These are phyloP conservation scores for Sebastes diaconus DNA, from an alignment of 2,797 vertebrate genomes.

Conservation along the genomic window DNA sequence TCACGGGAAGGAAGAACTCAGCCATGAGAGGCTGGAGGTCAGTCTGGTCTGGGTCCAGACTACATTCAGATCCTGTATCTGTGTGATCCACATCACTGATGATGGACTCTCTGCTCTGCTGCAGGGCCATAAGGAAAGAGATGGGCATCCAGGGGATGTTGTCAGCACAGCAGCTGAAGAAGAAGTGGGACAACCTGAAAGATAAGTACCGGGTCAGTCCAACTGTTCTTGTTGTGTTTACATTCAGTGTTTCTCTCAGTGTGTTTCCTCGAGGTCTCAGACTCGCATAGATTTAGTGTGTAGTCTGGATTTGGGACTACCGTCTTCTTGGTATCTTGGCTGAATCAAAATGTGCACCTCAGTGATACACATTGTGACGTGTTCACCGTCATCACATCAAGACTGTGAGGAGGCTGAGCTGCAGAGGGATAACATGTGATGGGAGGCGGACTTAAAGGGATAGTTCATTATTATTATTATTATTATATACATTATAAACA, in stretches of 20 bases:
- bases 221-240: not conserved
- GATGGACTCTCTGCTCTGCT: not conserved
- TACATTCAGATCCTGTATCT: not conserved
- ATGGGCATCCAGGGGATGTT: slow-evolving; percentile 41
- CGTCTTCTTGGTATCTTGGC: too few species aligned
- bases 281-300: not conserved
- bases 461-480: too few species aligned
- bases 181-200: slow-evolving; percentile 62
- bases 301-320: too few species aligned
- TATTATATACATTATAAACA: too few species aligned
- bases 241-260: not conserved
- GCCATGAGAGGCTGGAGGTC: slow-evolving; percentile 50
- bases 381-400: too few species aligned
- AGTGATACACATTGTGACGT: too few species aligned
- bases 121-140: slow-evolving; percentile 31
- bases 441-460: too few species aligned
- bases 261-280: not conserved
- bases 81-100: not conserved
- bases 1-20: slow-evolving; percentile 49
- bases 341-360: too few species aligned
- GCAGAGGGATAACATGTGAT: too few species aligned
- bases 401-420: too few species aligned
- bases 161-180: slow-evolving; percentile 45
- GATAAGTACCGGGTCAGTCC: slow-evolving; percentile 40
- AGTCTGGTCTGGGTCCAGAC: not conserved